Evolutionary conservation across 2,888 invertebrate species (phyloP), one percentile per base, ranked within the genome.

Genomic region (Gandaritis pyraliata): DNA sequence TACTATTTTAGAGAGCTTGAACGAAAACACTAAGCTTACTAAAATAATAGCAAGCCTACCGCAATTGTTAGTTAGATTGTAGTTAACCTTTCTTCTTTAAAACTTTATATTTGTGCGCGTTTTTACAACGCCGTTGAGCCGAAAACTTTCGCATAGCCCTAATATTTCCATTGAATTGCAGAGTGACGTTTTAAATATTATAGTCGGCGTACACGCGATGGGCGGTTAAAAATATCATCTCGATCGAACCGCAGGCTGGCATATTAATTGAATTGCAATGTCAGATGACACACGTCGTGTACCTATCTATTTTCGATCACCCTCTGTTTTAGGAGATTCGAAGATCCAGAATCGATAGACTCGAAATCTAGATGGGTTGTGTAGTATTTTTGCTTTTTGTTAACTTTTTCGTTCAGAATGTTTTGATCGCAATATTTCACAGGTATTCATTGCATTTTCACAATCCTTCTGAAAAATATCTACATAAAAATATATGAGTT

Each of bases 241-340:
- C 71, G 70, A 65, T 69, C 65, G 64, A 70, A 77, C 81, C 82
- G 70, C 80, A 75, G 73, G 71, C 71, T 77, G 81, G 75, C 81
- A 79, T 77, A 74, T 72, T 77, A 82, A 82, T 82, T 78, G 78
- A 83, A 87, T 87, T 82, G 82, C 79, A 78, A 76, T 81, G 84
- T 83, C 83, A 78, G 74, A 64, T 45, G 33, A 23, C 46, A 46
- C 45, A 36, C 11, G 53, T 16, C 46, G 23, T 54, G 36, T 18
- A 23, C 3, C n/a, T 47, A 45, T 46, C 46, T 38, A 53, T 51
- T 58, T 46, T 29, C 38, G 23, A 51, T 16, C 29, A 46, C 12
- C 12, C 15, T 30, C 23, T 50, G 49, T 57, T 50, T 33, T 23
- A 33, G 18, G 18, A 39, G 13, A 10, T 8, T 2, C 23, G 13